Base-by-base conservation (phyloP, 2,888 invertebrate genomes). In the Endotricha flammealis region DNA sequence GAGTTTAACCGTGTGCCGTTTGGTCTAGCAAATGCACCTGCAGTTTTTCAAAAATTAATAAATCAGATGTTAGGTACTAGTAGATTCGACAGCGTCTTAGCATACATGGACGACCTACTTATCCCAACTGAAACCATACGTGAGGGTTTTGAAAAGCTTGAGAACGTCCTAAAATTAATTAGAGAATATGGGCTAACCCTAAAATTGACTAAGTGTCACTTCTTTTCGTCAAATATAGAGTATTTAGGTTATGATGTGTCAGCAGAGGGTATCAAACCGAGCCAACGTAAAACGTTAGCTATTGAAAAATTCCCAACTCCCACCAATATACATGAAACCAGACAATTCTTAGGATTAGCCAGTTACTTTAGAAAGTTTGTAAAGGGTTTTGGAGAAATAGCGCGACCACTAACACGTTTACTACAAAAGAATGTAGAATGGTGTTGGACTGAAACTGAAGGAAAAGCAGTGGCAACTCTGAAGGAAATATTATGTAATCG, bases 1-100 rank as follows among this genome's bases (percentile, higher is more conserved):
- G 51, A 60, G 29, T 62, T 54, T 31, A 57, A 53, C 4, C 42
- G 58, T 3, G 55, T 59, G 55, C 53, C 57, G 1, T 60, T 61
- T 39, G 60, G 56, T 1, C 12, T 59, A n/a, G 44, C 56, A 0
- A 59, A 16, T 16, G 16, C 16, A 4, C 16, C 61, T 0, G 50
- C 59, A 0, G 47, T 53, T 0, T 64, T 57, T 16, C 56, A 57
- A 22, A 38, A 14, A 14, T 1, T 14, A 3, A 13, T 29, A 1
- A 29, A 29, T 6, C 12, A 29, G 9, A 29, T 29, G 12, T n/a
- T 29, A n/a, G 29, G 29, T n/a, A 29, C 12, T 1, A 9, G 13
- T 12, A 29, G 46, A 4, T 42, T 39, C 20, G 24, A 35, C 2
- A 28, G 28, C 2, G 50, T 42, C 0, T 28, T 44, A 4, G 48